Evolutionary conservation across 2,113 vertebrate genomes (phyloP), one percentile per base, ranked within the genome.

Genomic region (Syngnathus scovelli): DNA sequence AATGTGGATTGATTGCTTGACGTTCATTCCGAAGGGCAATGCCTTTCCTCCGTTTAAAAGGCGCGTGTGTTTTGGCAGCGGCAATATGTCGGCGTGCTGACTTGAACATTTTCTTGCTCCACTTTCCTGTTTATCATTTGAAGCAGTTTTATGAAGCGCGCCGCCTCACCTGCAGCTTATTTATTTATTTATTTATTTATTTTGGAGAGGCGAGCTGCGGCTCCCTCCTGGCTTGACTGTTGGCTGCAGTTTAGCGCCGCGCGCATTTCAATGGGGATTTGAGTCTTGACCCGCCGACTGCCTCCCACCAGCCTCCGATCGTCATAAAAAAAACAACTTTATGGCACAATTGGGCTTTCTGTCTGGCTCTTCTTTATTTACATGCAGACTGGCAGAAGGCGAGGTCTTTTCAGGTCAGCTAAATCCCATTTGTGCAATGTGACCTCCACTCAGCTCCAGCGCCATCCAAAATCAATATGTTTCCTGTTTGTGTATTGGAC

Each of bases 241-340:
- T 44, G 67, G 68, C 54, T 41, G 58, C 61, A 27, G 56, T 76
- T 74, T 70, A 66, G 60, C 19, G 43, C 11, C 27, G 27, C 41
- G 9, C 70, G 61, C 71, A 66, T 75, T 78, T 74, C 68, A 70
- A 65, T 67, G 55, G 61, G 39, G 68, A 48, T 66, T 58, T 44
- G 61, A 66, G 64, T 68, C 74, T 56, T 70, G 70, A 67, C 74
- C 71, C 61, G 62, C 61, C 52, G 63, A 46, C 49, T 23, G 69
- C 61, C 61, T 67, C 55, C 49, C n/a, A 69, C 60, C 4, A 36
- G 46, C 36, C 70, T 62, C 41, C 48, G 38, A 38, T 33, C 16
- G 38, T 13, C 48, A n/a, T 55, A 9, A 39, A 61, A 39, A 61
- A 39, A n/a, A 7, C 12, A 55, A 12, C 27, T n/a, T 19, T 5